phyloP scores from a whole-genome alignment of 2,888 invertebrate genomes.

The Plebejus anna region DNA sequence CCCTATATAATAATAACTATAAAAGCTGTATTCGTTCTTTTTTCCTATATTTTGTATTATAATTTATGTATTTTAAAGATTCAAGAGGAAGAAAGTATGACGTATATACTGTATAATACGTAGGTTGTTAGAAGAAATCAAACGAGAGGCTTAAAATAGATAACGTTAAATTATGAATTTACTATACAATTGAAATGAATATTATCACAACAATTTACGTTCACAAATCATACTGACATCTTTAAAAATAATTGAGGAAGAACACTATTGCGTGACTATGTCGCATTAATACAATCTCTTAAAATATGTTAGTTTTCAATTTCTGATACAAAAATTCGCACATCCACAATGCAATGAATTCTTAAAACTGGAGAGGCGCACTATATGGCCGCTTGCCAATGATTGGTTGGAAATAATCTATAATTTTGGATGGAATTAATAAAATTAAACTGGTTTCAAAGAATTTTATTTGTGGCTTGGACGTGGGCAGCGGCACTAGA shows the following conservation, averaged over 20 bases:
- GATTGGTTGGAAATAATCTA: conserved; percentile 36
- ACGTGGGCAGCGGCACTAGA: not conserved
- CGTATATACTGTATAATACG: too few species aligned
- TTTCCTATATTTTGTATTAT: too few species aligned
- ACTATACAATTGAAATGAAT: not conserved
- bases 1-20: too few species aligned
- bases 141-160: too few species aligned
- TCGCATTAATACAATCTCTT: not conserved
- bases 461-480: not conserved
- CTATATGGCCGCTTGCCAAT: conserved; percentile 39
- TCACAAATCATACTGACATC: not conserved
- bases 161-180: too few species aligned
- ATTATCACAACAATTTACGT: not conserved
- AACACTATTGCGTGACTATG: not conserved
- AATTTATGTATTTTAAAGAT: too few species aligned
- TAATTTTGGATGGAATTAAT: conserved; percentile 30
- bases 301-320: conserved; percentile 11
- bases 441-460: not conserved
- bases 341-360: conserved; percentile 4
- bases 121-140: too few species aligned
- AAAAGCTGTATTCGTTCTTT: too few species aligned
- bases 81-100: too few species aligned
- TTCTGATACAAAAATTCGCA: not conserved
- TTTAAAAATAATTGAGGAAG: conserved; percentile 19
- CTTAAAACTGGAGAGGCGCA: conserved; percentile 29